Conservation (phyloP, 2,888 invertebrate genomes). For the Clepsis dumicolana region DNA sequence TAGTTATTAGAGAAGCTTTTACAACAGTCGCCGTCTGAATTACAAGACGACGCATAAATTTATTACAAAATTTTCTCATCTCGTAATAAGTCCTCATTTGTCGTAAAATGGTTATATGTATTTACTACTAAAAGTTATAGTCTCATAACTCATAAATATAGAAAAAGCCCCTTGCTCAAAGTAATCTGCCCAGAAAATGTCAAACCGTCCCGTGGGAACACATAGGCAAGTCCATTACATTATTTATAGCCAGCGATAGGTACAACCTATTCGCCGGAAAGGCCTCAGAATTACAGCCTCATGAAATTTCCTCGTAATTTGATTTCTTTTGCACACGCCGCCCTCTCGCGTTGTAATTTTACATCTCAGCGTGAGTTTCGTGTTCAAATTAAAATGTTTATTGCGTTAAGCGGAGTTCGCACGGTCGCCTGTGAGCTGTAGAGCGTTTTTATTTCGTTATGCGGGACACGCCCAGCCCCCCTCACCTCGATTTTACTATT, state of each 20-base stretch:
- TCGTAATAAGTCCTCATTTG: neutral
- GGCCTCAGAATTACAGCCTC: slow-evolving; percentile 52
- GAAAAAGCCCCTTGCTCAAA: neutral
- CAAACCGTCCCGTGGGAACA: slow-evolving; percentile 21
- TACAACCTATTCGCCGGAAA: slow-evolving; percentile 23
- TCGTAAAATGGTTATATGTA: slow-evolving; percentile 3
- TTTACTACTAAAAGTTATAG: neutral
- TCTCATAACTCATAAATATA: slow-evolving; percentile 16
- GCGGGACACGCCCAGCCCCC: slow-evolving; percentile 68
- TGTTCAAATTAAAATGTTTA: slow-evolving; percentile 86
- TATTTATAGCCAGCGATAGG: slow-evolving; percentile 30
- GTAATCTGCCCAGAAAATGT: slow-evolving; percentile 11
- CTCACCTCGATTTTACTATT: slow-evolving; percentile 71
- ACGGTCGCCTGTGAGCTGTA: slow-evolving; percentile 72
- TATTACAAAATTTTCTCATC: slow-evolving; percentile 9
- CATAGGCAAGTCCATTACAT: slow-evolving; percentile 17
- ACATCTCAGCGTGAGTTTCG: slow-evolving; percentile 84
- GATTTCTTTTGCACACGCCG: slow-evolving; percentile 73
- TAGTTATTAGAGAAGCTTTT: neutral
- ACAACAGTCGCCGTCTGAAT: neutral
- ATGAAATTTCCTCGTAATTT: slow-evolving; percentile 75
- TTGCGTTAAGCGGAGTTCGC: slow-evolving; percentile 83
- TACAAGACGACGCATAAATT: neutral
- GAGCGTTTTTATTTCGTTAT: slow-evolving; percentile 84
- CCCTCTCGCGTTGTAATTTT: slow-evolving; percentile 77